phyloP scores from a whole-genome alignment of 1,140 invertebrate genomes.

The Drosophila sp. region DNA sequence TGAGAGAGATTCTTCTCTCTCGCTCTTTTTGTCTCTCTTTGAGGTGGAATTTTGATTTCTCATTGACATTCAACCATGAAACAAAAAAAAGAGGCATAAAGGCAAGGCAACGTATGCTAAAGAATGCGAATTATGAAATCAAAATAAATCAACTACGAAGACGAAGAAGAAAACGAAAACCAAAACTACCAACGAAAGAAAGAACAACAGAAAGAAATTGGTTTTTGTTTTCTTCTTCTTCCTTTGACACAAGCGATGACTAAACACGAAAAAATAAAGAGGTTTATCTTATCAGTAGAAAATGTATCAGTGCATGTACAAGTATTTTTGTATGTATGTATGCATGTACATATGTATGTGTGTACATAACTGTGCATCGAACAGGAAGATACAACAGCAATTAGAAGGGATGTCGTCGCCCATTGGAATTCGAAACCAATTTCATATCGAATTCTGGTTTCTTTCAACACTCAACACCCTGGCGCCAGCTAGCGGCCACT shows the following conservation, averaged over 20 bases:
- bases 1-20: slow-evolving; percentile 8
- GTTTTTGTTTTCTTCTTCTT: too few species aligned
- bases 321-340: too few species aligned
- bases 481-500: not conserved
- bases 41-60: slow-evolving; percentile 60
- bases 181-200: not conserved
- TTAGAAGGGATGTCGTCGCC: not conserved
- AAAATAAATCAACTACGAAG: slow-evolving; percentile 35
- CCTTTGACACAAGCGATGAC: slow-evolving; percentile 20
- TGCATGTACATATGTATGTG: too few species aligned
- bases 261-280: slow-evolving; percentile 16
- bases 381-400: not conserved
- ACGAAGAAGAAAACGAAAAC: slow-evolving; percentile 10
- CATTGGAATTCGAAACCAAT: not conserved
- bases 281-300: slow-evolving; percentile 40
- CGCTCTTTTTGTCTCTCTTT: slow-evolving; percentile 23
- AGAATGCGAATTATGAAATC: slow-evolving; percentile 48
- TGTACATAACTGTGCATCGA: too few species aligned
- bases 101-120: slow-evolving; percentile 28
- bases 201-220: not conserved
- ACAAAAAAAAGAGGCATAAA: slow-evolving; percentile 36
- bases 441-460: not conserved
- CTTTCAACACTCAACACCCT: not conserved
- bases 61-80: slow-evolving; percentile 59
- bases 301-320: not conserved